Evolutionary conservation across 2,113 vertebrate species (phyloP).

Genomic region (Corapipo altera): DNA sequence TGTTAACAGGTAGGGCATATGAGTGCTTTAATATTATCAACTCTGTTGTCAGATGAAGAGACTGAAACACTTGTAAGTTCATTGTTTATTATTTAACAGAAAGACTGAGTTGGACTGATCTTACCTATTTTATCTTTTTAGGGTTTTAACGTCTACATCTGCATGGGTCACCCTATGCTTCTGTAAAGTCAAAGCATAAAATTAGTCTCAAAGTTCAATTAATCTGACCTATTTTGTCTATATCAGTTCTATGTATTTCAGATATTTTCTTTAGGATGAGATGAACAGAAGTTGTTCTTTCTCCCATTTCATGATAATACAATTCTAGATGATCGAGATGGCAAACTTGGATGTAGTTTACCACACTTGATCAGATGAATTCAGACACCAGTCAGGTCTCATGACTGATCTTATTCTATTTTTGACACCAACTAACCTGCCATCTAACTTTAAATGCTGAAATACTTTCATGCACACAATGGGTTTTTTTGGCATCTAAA

Average conservation of each 20-base stretch:
- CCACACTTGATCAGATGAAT: background rate
- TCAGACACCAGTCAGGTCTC: background rate
- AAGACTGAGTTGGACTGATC: background rate
- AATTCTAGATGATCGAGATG: background rate
- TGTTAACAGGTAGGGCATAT: background rate
- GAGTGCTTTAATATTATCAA: background rate
- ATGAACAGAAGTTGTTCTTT: background rate
- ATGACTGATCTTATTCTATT: background rate
- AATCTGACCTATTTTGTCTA: background rate
- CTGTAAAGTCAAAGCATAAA: background rate
- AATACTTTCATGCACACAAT: background rate
- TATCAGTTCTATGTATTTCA: background rate
- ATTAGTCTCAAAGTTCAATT: background rate
- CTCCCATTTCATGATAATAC: background rate
- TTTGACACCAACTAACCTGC: background rate
- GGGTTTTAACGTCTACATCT: background rate
- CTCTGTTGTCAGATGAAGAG: background rate
- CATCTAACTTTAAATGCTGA: background rate
- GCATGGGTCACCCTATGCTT: background rate
- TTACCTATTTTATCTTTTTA: background rate
- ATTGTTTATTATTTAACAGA: background rate
- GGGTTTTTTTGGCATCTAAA: background rate
- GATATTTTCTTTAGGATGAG: background rate
- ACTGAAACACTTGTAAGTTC: background rate
- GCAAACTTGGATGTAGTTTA: background rate